Evolutionary conservation across 2,888 invertebrate species (phyloP).

Genomic region (Chrysolina americana): DNA sequence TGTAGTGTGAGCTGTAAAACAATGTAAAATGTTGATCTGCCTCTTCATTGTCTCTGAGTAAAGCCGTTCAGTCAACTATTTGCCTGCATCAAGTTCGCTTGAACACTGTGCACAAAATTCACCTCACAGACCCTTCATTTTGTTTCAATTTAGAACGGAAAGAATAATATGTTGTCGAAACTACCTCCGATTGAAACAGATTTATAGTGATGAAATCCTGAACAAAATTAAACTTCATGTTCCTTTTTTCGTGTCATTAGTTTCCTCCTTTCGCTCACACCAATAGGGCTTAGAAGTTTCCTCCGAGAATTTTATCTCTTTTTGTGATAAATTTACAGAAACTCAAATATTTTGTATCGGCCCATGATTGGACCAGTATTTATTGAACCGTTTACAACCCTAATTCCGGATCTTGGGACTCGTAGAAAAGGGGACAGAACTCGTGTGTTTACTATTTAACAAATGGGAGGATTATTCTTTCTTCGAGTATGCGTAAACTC

Average conservation of each 20-base stretch:
- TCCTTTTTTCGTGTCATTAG: conserved; percentile 60
- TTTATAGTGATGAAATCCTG: conserved; percentile 68
- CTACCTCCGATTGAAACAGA: conserved; percentile 65
- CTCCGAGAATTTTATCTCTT: conserved; percentile 47
- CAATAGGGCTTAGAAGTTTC: conserved; percentile 53
- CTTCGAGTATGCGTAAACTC: neutral
- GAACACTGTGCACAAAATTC: too few relatives aligned
- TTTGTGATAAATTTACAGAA: conserved; percentile 51
- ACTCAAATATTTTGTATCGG: conserved; percentile 54
- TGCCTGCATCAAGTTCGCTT: too few relatives aligned
- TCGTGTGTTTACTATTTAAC: conserved; percentile 26
- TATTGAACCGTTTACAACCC: conserved; percentile 47
- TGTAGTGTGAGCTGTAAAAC: too few relatives aligned
- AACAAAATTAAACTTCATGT: conserved; percentile 67
- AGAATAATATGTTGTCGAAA: conserved; percentile 62
- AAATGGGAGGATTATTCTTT: conserved; percentile 23
- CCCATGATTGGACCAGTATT: conserved; percentile 52
- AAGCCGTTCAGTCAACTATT: too few relatives aligned
- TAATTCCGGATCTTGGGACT: conserved; percentile 46
- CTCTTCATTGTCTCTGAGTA: too few relatives aligned
- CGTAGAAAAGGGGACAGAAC: conserved; percentile 14
- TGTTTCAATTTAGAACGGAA: conserved; percentile 40
- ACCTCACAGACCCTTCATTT: neutral
- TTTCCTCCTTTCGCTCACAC: conserved; percentile 54
- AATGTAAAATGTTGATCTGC: too few relatives aligned